Percentiles rank a stretch among this genome's conserved stretches.
phyloP scores from a whole-genome alignment of 2,797 vertebrate species.

The Manis crassicaudata region DNA sequence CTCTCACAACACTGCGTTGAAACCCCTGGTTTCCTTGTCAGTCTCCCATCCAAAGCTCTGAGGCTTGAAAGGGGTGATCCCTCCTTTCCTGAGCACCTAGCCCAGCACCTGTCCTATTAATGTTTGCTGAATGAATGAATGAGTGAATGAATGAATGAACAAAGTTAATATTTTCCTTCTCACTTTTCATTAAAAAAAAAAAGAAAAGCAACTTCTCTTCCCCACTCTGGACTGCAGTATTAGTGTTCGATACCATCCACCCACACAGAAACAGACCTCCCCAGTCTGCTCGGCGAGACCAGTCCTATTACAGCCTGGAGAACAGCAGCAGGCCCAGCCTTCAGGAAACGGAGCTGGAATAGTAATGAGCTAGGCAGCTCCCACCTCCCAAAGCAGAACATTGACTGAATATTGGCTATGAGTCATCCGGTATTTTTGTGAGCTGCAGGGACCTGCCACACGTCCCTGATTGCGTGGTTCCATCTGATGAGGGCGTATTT shows the following conservation, averaged over 20 bases:
- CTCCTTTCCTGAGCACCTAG: not conserved
- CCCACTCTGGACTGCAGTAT: not conserved
- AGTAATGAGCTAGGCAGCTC: slow-evolving; percentile 61
- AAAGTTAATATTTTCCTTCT: slow-evolving; percentile 28
- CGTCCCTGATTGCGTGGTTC: slow-evolving; percentile 62
- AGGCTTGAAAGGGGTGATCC: not conserved
- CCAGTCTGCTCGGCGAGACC: slow-evolving; percentile 57
- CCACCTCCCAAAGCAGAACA: slow-evolving; percentile 64
- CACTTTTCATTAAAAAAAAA: slow-evolving; percentile 7
- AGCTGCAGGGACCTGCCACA: slow-evolving; percentile 58
- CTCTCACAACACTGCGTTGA: too few relatives aligned
- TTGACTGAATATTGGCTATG: slow-evolving; percentile 66
- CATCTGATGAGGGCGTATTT: slow-evolving; percentile 68
- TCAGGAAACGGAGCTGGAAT: slow-evolving; percentile 60
- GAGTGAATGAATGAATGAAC: not conserved
- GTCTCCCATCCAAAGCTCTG: not conserved
- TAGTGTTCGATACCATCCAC: slow-evolving; percentile 35
- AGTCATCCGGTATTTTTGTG: slow-evolving; percentile 69
- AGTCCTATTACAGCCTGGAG: slow-evolving; percentile 73
- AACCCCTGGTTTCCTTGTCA: not conserved
- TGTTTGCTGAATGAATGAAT: not conserved
- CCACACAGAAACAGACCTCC: slow-evolving; percentile 59
- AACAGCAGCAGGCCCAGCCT: slow-evolving; percentile 73
- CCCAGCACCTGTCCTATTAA: not conserved
- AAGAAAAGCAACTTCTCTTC: not conserved